Evolutionary conservation across 2,797 vertebrate species (phyloP).

Genomic region (Pyrocephalus nanus): DNA sequence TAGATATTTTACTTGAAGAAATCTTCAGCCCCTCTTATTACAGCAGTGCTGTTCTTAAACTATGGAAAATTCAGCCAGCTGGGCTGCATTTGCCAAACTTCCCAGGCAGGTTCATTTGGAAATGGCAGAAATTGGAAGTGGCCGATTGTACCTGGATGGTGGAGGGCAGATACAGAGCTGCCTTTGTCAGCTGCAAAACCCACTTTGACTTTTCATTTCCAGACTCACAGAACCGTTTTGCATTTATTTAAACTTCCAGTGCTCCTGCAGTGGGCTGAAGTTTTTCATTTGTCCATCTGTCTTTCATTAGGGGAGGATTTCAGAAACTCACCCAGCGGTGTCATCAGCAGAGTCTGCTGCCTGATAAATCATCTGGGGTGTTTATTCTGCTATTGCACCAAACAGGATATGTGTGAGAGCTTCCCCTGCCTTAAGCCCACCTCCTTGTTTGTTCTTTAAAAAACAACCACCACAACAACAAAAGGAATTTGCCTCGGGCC

Average conservation of each 20-base stretch:
- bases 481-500: not conserved
- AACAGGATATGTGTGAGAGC: conserved; percentile 33
- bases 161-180: not conserved
- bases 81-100: not conserved
- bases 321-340: conserved; percentile 63
- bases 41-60: not conserved
- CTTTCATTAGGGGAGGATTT: conserved; percentile 78
- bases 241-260: conserved; percentile 53
- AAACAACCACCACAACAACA: not conserved
- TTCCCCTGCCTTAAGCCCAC: not conserved
- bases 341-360: conserved; percentile 52
- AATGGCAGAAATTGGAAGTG: not conserved
- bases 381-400: conserved; percentile 39
- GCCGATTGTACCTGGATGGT: not conserved
- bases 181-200: not conserved
- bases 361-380: conserved; percentile 43
- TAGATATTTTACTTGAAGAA: not conserved
- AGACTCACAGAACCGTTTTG: conserved; percentile 11
- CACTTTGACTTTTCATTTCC: not conserved
- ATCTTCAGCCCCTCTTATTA: not conserved
- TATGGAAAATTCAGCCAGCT: not conserved
- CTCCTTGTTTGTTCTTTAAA: not conserved
- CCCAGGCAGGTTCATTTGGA: not conserved
- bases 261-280: conserved; percentile 45
- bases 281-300: conserved; percentile 77